phyloP scores from a whole-genome alignment of 2,113 vertebrate genomes.

The Aphyosemion australe region DNA sequence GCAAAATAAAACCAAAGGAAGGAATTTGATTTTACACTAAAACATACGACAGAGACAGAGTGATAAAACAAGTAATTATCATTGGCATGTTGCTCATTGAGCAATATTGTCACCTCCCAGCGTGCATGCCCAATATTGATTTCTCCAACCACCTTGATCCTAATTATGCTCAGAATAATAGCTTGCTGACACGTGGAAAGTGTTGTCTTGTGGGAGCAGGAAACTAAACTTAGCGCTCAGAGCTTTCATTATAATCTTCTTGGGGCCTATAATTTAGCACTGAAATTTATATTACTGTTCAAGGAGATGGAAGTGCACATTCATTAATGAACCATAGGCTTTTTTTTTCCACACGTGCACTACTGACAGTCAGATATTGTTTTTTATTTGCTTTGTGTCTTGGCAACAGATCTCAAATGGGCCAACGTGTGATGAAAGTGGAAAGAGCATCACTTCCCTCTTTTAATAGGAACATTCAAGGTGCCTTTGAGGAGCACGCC shows the following conservation, averaged over 20 bases:
- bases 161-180: constrained; percentile 69
- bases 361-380: constrained; percentile 28
- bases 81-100: constrained; percentile 54
- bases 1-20: constrained; percentile 14
- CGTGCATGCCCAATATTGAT: constrained; percentile 40
- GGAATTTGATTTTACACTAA: constrained; percentile 19
- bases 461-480: constrained; percentile 7
- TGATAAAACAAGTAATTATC: constrained; percentile 68
- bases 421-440: constrained; percentile 16
- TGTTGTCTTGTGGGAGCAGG: constrained; percentile 34
- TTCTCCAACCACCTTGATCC: constrained; percentile 64
- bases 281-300: constrained; percentile 40
- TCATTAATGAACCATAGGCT: constrained; percentile 26
- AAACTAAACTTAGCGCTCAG: constrained; percentile 50
- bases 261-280: constrained; percentile 45
- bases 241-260: constrained; percentile 54
- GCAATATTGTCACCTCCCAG: constrained; percentile 52
- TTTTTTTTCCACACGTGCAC: constrained; percentile 18
- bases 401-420: constrained; percentile 16
- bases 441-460: constrained; percentile 1
- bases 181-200: constrained; percentile 54
- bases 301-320: constrained; percentile 28
- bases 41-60: constrained; percentile 27
- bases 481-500: constrained; percentile 34
- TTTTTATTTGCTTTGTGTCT: constrained; percentile 33